Conservation (phyloP, 2,797 vertebrate species). For the Micropoecilia bifurca region DNA sequence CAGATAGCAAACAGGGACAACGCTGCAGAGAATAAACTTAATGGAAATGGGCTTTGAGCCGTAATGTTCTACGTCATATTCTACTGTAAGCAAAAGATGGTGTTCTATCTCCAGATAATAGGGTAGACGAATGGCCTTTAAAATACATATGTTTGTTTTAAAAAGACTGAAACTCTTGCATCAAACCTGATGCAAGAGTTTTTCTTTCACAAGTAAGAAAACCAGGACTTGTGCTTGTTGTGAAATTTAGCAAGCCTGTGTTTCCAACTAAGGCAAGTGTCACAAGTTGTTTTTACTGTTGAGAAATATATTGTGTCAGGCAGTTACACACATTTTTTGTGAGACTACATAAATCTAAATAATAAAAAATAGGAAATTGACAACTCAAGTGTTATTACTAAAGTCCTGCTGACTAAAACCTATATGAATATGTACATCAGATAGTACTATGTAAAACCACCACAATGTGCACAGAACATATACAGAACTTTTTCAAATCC, state of each 20-base stretch:
- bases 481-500: background rate
- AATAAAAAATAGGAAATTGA: background rate
- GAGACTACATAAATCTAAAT: background rate
- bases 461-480: background rate
- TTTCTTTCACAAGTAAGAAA: background rate
- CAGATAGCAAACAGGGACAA: background rate
- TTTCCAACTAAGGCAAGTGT: constrained; percentile 1
- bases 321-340: background rate
- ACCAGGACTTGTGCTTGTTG: constrained; percentile 4
- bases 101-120: constrained; percentile 7
- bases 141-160: too few relatives aligned
- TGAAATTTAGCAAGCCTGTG: constrained; percentile 1
- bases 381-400: background rate
- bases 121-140: background rate
- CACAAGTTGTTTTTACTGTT: background rate
- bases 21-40: background rate
- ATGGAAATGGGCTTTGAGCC: background rate
- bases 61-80: background rate
- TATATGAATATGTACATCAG: background rate
- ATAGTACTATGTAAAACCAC: background rate
- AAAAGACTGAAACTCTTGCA: too few relatives aligned
- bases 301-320: constrained; percentile 9
- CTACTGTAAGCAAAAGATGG: background rate
- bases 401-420: constrained; percentile 17
- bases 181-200: background rate